Conservation (phyloP, 2,888 invertebrate genomes). For the Nomada ruficornis region DNA sequence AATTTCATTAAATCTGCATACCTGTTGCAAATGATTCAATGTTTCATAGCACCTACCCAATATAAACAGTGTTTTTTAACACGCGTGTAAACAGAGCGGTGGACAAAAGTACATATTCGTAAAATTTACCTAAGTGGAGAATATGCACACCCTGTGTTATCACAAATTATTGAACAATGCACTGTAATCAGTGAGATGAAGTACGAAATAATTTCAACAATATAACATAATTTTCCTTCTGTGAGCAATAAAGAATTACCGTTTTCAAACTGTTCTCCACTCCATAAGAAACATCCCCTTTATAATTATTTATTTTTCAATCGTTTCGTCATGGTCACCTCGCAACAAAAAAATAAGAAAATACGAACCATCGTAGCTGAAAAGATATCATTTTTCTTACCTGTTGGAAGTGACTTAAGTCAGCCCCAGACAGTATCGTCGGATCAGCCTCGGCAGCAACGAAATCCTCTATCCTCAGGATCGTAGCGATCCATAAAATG, state of each 20-base stretch:
- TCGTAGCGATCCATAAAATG: slow-evolving; percentile 71
- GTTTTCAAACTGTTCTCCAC: too few relatives aligned
- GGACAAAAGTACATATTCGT: too few relatives aligned
- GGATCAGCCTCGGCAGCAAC: slow-evolving; percentile 77
- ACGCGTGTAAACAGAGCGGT: neutral
- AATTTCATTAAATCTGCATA: slow-evolving; percentile 70
- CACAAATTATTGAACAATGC: too few relatives aligned
- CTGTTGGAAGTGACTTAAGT: slow-evolving; percentile 72
- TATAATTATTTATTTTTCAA: too few relatives aligned
- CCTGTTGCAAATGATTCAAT: slow-evolving; percentile 28
- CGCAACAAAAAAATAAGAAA: neutral
- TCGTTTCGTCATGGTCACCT: too few relatives aligned
- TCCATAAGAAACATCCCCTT: too few relatives aligned
- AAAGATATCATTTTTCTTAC: slow-evolving; percentile 61
- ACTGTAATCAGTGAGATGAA: too few relatives aligned
- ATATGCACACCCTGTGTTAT: too few relatives aligned
- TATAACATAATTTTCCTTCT: too few relatives aligned
- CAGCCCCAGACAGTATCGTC: slow-evolving; percentile 67
- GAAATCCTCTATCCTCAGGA: slow-evolving; percentile 62
- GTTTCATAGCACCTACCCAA: slow-evolving; percentile 1
- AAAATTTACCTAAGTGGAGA: too few relatives aligned
- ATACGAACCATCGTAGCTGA: neutral
- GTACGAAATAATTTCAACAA: too few relatives aligned
- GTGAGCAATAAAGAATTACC: too few relatives aligned
- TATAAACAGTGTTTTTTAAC: neutral